phyloP scores from a whole-genome alignment of 2,113 vertebrate species.

The Plecotus auritus region DNA sequence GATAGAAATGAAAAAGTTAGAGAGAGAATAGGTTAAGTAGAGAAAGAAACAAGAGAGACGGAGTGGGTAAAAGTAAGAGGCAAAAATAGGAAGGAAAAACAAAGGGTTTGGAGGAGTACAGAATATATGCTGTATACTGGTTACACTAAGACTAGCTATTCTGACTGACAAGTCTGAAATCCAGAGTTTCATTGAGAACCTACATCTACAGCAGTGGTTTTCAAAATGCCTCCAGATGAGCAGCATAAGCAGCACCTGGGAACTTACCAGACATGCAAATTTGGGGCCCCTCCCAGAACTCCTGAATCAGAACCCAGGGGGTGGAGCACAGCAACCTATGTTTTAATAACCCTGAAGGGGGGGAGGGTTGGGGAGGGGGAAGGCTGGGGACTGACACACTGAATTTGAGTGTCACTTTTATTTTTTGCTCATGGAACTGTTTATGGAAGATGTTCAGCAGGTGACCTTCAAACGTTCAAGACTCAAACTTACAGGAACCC shows the following conservation, averaged over 20 bases:
- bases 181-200: background rate
- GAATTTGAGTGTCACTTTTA: background rate
- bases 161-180: background rate
- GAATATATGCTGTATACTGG: background rate
- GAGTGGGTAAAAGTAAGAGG: background rate
- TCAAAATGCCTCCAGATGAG: background rate
- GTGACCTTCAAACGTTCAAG: background rate
- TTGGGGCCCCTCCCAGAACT: background rate
- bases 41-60: background rate
- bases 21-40: background rate
- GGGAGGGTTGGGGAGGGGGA: rapidly evolving
- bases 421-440: background rate
- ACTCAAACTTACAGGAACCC: background rate
- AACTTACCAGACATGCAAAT: background rate
- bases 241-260: background rate
- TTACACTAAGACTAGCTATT: background rate
- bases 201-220: background rate
- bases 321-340: background rate
- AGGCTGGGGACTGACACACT: too few relatives aligned
- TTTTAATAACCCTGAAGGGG: background rate
- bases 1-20: background rate
- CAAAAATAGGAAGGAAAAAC: background rate
- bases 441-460: background rate
- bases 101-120: background rate
- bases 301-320: background rate